Percentiles rank a stretch among this genome's conserved stretches.
Conservation (phyloP, 2,888 invertebrate genomes). For the Thysanoteuthis rhombus region DNA sequence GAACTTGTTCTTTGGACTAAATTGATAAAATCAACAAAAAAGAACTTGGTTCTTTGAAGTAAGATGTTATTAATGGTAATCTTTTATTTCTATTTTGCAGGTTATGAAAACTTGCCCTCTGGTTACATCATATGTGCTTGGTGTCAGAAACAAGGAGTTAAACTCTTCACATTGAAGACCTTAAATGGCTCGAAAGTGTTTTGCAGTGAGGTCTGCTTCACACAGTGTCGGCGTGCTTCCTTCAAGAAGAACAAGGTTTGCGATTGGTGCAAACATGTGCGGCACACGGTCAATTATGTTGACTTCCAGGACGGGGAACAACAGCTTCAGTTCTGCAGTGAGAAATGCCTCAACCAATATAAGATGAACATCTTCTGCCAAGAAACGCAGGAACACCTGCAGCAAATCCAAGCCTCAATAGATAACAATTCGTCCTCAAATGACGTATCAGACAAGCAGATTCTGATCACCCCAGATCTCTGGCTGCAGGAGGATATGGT, state of each 20-base stretch:
- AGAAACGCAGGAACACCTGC: constrained; percentile 90
- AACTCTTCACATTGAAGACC: constrained; percentile 63
- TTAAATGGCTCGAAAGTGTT: constrained; percentile 70
- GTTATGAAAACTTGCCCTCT: constrained; percentile 40
- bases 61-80: neutral
- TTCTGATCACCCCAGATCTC: constrained; percentile 86
- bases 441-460: constrained; percentile 49
- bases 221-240: constrained; percentile 86
- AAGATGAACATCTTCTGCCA: constrained; percentile 97
- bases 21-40: too few species aligned
- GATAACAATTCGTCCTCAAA: constrained; percentile 32
- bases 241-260: constrained; percentile 89
- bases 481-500: constrained; percentile 76
- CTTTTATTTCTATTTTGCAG: constrained; percentile 34
- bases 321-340: constrained; percentile 87
- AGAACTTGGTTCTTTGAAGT: too few species aligned
- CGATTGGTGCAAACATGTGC: constrained; percentile 91
- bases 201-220: constrained; percentile 90
- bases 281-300: constrained; percentile 89
- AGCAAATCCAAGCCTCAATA: constrained; percentile 72
- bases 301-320: constrained; percentile 92
- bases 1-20: too few species aligned
- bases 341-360: constrained; percentile 93
- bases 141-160: constrained; percentile 67
- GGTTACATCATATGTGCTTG: constrained; percentile 64